Evolutionary conservation across 2,113 vertebrate genomes (phyloP).

Genomic region (Diphyllodes magnificus): DNA sequence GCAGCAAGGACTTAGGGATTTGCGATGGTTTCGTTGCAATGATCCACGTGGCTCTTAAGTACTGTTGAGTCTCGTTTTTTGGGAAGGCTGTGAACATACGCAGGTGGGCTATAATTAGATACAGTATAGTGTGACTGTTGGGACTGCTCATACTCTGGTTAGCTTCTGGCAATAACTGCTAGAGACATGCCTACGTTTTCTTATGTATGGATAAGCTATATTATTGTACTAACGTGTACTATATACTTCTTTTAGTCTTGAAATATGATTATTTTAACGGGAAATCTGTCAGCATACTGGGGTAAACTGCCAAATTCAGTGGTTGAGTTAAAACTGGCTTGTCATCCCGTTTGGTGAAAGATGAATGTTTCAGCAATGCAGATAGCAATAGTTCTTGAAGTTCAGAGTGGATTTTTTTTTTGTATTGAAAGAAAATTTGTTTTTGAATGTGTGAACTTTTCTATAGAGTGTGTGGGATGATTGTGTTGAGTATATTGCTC

Average conservation of each 20-base stretch:
- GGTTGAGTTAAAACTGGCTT: not conserved
- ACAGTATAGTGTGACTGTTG: not conserved
- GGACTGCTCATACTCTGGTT: not conserved
- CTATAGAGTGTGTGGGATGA: not conserved
- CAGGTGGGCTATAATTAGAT: not conserved
- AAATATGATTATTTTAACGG: not conserved
- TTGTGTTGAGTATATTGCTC: not conserved
- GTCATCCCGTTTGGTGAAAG: not conserved
- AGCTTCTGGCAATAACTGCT: not conserved
- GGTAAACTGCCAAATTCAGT: not conserved
- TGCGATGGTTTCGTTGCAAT: not conserved
- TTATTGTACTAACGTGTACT: not conserved
- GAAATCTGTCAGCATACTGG: not conserved
- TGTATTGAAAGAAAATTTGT: not conserved
- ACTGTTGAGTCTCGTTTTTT: not conserved
- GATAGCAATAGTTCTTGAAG: not conserved
- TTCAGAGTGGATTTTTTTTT: not conserved
- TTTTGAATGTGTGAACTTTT: not conserved
- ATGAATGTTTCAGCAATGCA: not conserved
- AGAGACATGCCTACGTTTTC: not conserved
- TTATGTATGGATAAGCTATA: not conserved
- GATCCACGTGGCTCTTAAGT: not conserved
- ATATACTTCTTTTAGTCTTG: not conserved
- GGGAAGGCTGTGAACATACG: not conserved
- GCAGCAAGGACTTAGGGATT: not conserved